phyloP scores from a whole-genome alignment of 2,113 vertebrate genomes.

The Symphodus melops region DNA sequence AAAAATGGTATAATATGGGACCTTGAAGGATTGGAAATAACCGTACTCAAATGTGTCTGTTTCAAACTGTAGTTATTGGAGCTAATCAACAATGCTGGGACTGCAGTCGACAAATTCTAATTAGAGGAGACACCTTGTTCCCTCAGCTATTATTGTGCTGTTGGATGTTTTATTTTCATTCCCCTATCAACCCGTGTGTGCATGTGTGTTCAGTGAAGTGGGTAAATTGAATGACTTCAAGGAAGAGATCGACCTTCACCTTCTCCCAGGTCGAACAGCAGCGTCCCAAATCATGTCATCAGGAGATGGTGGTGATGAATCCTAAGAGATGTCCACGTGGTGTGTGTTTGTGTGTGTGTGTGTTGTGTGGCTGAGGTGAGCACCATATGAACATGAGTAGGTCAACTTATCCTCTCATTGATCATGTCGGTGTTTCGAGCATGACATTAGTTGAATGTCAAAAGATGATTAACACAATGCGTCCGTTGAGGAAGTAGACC shows the following conservation, averaged over 20 bases:
- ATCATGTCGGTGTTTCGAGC: conserved; percentile 33
- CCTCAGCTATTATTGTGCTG: conserved; percentile 26
- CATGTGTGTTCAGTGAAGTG: conserved; percentile 46
- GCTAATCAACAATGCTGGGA: background rate
- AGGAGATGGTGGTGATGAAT: conserved; percentile 31
- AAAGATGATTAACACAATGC: conserved; percentile 29
- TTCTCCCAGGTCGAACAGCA: conserved; percentile 27
- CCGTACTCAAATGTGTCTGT: conserved; percentile 8
- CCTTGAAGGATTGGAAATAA: conserved; percentile 24
- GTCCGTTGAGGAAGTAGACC: conserved; percentile 13
- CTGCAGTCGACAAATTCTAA: conserved; percentile 46
- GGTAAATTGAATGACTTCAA: conserved; percentile 58
- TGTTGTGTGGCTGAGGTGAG: conserved; percentile 8
- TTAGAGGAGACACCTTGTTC: conserved; percentile 48
- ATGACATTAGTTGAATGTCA: conserved; percentile 56
- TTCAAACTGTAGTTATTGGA: background rate
- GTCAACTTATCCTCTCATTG: conserved; percentile 48
- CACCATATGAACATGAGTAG: conserved; percentile 23
- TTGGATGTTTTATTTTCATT: conserved; percentile 52
- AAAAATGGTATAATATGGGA: too few relatives aligned
- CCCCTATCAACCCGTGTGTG: conserved; percentile 3
- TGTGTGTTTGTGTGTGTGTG: conserved; percentile 2
- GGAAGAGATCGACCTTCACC: conserved; percentile 60
- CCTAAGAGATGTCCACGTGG: background rate
- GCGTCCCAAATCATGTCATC: conserved; percentile 31